Percentiles rank a stretch among this genome's conserved stretches.
Evolutionary conservation across 2,888 invertebrate genomes (phyloP).

Genomic region (Patella pellucida): DNA sequence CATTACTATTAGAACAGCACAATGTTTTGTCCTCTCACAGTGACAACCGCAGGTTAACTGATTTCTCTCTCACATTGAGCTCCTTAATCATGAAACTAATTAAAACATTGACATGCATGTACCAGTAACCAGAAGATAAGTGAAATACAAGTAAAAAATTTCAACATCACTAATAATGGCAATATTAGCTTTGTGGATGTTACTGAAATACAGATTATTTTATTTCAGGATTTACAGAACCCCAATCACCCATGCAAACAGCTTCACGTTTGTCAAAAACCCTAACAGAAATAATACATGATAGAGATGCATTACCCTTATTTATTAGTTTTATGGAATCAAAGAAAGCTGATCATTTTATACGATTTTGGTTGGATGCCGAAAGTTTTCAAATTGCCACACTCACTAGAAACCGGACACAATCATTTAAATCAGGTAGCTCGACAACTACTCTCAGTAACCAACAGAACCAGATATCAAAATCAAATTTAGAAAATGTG

Average conservation of each 20-base stretch:
- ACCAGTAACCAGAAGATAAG: no score
- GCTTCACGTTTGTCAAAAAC: conserved; percentile 78
- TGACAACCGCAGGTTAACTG: no score
- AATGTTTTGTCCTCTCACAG: no score
- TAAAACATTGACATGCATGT: no score
- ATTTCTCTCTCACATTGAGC: no score
- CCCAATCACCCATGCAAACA: conserved; percentile 41
- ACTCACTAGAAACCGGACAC: conserved; percentile 56
- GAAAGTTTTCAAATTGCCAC: conserved; percentile 71
- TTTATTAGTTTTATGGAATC: conserved; percentile 89
- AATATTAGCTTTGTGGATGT: no score
- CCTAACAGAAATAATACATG: conserved; percentile 81
- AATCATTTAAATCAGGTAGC: conserved; percentile 46
- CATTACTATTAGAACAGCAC: no score
- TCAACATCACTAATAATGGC: no score
- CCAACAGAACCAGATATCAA: background rate
- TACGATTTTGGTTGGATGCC: conserved; percentile 74
- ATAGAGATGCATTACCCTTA: conserved; percentile 85
- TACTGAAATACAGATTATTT: background rate
- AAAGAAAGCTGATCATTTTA: conserved; percentile 73
- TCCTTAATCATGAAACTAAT: no score
- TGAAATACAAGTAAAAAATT: no score
- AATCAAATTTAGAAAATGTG: background rate
- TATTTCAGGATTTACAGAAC: conserved; percentile 18
- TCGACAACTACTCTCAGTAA: background rate